Evolutionary conservation across 2,888 invertebrate genomes (phyloP), one percentile per base, ranked within the genome.

Genomic region (Ichneumoninae sp.): DNA sequence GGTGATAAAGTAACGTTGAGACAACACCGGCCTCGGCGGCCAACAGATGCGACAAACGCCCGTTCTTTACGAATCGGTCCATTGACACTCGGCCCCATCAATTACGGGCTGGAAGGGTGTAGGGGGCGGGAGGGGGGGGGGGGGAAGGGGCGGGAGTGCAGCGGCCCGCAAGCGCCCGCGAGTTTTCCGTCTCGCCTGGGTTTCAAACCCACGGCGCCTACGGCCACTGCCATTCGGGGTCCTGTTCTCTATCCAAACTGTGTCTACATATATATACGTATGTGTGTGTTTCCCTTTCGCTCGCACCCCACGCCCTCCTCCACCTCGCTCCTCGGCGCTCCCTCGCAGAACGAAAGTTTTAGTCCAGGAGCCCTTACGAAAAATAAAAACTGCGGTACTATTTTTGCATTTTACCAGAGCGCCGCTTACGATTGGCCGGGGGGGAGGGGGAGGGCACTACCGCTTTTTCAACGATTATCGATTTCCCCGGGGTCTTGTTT

Each of bases 21-120:
- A 85, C 84, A 81, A 84, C 79, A 76, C 83, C 68, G 81, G 70
- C 78, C 70, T 63, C 78, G 83, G 74, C 66, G 86, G 87, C 86
- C 88, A 88, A 88, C 88, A 88, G 87, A 88, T 83, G 88, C 88
- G 88, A 89, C 88, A 87, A 89, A 89, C 88, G 89, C 85, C 85
- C 87, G 87, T 88, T 88, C 88, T 88, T 89, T 88, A 86, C 87
- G 88, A 88, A 88, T 90, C 88, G 88, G 88, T 83, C 88, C 90
- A 90, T 90, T 90, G 91, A 90, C 89, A 89, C 88, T 86, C 82
- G 82, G 85, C 85, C 88, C 88, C 88, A 90, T 91, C 90, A 89
- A 91, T 91, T 91, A 90, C 85, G 87, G 86, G 87, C 22, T 22
- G 26, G 57, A 57, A 22, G 57, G 44, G 44, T 47, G 44, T 26